Conservation (phyloP, 2,113 vertebrate genomes). For the Daubentonia madagascariensis region DNA sequence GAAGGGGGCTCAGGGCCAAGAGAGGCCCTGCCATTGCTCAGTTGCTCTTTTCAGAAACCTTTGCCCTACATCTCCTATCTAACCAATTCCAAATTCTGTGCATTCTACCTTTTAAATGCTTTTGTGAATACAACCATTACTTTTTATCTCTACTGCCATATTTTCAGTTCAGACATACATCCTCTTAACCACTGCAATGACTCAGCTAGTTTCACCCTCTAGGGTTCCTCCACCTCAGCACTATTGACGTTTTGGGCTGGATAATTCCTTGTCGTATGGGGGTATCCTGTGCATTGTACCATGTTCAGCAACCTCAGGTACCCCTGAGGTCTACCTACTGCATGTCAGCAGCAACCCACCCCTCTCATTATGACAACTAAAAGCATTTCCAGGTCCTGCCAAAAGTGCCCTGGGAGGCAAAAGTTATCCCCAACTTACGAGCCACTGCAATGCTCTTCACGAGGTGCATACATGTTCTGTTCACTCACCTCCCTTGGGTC, state of each 20-base stretch:
- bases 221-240: background rate
- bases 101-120: background rate
- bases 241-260: background rate
- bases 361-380: background rate
- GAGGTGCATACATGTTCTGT: fast-evolving
- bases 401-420: background rate
- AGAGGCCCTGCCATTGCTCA: too few relatives aligned
- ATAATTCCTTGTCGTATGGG: background rate
- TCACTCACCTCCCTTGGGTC: background rate
- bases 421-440: background rate
- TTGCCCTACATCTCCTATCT: background rate
- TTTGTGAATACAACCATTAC: background rate
- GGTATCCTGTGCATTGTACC: background rate
- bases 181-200: background rate
- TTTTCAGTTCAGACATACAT: background rate
- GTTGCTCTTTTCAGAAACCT: background rate
- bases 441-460: too few relatives aligned
- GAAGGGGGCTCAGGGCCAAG: too few relatives aligned
- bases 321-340: background rate
- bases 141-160: background rate
- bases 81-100: background rate
- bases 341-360: background rate
- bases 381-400: background rate
- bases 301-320: background rate
- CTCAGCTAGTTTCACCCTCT: background rate